phyloP scores from a whole-genome alignment of 2,797 vertebrate species.

The Morelia viridis region DNA sequence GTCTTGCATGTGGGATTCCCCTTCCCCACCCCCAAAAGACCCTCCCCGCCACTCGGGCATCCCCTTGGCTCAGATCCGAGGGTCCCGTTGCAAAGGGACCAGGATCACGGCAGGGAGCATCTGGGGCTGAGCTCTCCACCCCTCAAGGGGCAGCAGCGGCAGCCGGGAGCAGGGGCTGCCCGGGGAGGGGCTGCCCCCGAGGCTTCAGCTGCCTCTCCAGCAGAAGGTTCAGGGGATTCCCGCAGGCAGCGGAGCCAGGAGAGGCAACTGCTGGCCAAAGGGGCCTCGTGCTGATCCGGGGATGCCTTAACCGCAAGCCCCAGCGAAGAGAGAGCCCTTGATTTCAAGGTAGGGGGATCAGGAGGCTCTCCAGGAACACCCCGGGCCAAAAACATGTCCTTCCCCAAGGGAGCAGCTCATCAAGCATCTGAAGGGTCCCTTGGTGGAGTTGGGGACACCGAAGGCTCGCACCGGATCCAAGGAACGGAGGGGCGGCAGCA shows the following conservation, averaged over 20 bases:
- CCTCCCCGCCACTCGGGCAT: background rate
- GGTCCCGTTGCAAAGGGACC: background rate
- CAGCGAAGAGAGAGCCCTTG: too few species aligned
- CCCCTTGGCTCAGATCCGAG: background rate
- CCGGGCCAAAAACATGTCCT: background rate
- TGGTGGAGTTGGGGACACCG: background rate
- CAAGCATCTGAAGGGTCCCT: background rate
- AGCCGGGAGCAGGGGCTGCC: background rate
- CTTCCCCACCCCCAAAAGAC: background rate
- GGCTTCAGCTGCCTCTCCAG: background rate
- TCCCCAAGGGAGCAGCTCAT: background rate
- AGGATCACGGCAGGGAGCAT: background rate
- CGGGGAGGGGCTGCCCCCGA: background rate
- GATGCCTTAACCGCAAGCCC: background rate
- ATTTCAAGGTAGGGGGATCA: too few species aligned
- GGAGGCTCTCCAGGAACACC: background rate
- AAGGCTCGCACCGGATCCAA: background rate
- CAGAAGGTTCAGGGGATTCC: too few species aligned
- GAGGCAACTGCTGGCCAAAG: background rate
- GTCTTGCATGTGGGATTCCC: background rate
- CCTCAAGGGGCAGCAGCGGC: background rate
- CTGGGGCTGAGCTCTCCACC: background rate
- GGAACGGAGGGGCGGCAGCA: background rate
- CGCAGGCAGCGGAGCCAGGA: background rate
- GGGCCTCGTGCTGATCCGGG: background rate